Percentiles rank a stretch among this genome's conserved stretches.
Evolutionary conservation across 2,113 vertebrate species (phyloP).

Genomic region (Otocyon megalotis): DNA sequence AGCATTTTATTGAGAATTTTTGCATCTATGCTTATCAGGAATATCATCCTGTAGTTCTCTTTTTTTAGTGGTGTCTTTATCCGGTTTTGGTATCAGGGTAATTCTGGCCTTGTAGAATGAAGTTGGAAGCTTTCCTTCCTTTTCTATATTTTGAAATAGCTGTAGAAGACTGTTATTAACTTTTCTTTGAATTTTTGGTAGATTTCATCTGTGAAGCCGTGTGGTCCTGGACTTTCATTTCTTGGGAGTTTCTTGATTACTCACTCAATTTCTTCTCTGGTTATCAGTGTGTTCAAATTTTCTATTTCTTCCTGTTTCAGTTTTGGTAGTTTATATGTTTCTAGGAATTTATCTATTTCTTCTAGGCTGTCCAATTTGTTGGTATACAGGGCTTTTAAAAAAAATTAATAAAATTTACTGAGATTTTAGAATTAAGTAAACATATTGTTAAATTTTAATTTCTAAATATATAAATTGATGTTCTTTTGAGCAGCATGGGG

Average conservation of each 20-base stretch:
- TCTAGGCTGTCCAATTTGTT: not conserved
- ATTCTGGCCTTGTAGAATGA: not conserved
- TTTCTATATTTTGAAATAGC: not conserved
- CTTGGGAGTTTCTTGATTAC: not conserved
- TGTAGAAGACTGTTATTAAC: not conserved
- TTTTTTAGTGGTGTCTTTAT: not conserved
- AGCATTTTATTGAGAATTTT: not conserved
- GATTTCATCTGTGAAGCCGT: not conserved
- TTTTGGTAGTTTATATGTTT: not conserved
- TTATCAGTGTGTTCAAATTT: not conserved
- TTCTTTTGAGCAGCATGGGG: not conserved
- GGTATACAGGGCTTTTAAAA: not conserved
- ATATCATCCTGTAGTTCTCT: not conserved
- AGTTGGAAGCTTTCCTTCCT: not conserved
- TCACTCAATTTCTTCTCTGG: not conserved
- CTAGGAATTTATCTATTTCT: not conserved
- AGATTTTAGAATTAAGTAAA: not conserved
- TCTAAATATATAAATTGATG: not conserved
- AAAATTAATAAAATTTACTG: not conserved
- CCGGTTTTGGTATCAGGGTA: not conserved
- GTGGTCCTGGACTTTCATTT: not conserved
- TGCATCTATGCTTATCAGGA: not conserved
- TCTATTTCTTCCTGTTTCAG: not conserved
- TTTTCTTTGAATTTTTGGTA: not conserved
- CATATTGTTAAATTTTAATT: not conserved